Percentiles rank a stretch among this genome's conserved stretches.
Conservation (phyloP, 2,797 vertebrate genomes). For the Centropyge bicolor region DNA sequence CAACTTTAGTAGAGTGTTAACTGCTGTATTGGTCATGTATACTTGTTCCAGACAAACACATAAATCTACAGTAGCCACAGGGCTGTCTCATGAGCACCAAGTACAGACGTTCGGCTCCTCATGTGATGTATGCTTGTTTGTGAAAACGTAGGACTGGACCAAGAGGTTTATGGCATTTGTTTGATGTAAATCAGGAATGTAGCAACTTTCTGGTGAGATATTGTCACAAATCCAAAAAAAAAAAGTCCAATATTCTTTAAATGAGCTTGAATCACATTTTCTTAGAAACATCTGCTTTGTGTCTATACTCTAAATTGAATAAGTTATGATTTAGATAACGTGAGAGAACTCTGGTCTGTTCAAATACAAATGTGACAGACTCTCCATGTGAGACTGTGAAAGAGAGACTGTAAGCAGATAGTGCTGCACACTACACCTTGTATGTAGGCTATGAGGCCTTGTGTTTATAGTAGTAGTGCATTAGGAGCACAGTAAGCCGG, state of each 20-base stretch:
- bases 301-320: neutral
- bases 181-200: too few species aligned
- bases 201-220: neutral
- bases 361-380: neutral
- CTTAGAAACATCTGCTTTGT: neutral
- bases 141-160: neutral
- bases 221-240: neutral
- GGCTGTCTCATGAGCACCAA: constrained; percentile 1
- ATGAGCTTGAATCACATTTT: neutral
- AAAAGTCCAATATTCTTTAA: neutral
- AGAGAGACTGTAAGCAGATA: neutral
- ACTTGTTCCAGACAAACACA: neutral
- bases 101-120: neutral
- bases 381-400: neutral
- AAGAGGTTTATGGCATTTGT: too few species aligned
- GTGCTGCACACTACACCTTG: constrained; percentile 5
- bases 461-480: constrained; percentile 38
- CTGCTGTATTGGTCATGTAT: neutral
- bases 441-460: constrained; percentile 17
- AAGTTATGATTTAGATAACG: neutral
- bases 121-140: constrained; percentile 2
- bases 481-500: constrained; percentile 54
- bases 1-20: neutral
- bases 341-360: neutral
- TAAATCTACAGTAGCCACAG: neutral